Conservation (phyloP, 2,113 vertebrate genomes). For the Dromaius novaehollandiae region DNA sequence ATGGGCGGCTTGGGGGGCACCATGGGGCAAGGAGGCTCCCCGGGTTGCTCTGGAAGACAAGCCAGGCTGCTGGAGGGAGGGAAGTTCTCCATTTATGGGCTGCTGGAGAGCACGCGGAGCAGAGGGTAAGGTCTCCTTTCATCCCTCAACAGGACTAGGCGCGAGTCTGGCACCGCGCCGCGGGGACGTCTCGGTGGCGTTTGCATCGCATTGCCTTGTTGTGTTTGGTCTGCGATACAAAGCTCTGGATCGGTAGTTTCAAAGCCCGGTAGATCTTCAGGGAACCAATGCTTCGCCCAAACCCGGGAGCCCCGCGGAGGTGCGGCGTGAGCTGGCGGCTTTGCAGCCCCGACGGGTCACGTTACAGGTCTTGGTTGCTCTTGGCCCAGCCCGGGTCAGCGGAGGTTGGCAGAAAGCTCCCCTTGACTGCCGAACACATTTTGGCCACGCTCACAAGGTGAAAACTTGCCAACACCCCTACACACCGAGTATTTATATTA, state of each 20-base stretch:
- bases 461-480: neutral
- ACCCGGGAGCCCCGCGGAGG: neutral
- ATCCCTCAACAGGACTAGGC: neutral
- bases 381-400: neutral
- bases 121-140: neutral
- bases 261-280: neutral
- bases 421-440: neutral
- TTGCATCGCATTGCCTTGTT: rapidly evolving
- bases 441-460: neutral
- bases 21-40: neutral
- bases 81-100: too few relatives aligned
- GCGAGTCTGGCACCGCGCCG: neutral
- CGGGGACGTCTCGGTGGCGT: neutral
- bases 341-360: neutral
- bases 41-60: neutral
- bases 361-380: neutral
- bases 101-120: neutral
- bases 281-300: neutral
- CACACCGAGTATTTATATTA: neutral
- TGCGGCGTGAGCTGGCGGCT: neutral
- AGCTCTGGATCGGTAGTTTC: rapidly evolving
- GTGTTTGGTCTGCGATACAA: neutral
- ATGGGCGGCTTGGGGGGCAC: too few relatives aligned
- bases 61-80: neutral
- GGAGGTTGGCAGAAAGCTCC: neutral